phyloP scores from a whole-genome alignment of 2,888 invertebrate species.

The Meganola albula region DNA sequence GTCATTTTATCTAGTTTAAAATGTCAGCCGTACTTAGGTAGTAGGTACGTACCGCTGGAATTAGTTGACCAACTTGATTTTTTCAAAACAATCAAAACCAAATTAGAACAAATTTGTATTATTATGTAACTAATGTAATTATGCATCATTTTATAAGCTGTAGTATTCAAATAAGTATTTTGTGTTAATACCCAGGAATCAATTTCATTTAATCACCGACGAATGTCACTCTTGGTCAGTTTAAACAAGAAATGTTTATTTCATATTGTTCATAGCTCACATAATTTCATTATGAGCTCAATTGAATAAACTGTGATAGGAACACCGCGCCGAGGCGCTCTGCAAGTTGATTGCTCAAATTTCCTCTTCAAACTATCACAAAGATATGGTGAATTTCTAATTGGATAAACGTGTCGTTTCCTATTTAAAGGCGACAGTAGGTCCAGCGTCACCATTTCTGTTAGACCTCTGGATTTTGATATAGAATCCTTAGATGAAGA shows the following conservation, averaged over 20 bases:
- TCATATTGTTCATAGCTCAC: slow-evolving; percentile 61
- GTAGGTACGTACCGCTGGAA: no score
- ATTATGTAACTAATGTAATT: no score
- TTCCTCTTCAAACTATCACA: slow-evolving; percentile 78
- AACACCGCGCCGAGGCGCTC: slow-evolving; percentile 69
- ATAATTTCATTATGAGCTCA: slow-evolving; percentile 75
- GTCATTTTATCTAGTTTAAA: no score
- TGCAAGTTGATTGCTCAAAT: slow-evolving; percentile 77
- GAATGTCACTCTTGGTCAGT: slow-evolving; percentile 35
- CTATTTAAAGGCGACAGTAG: slow-evolving; percentile 75
- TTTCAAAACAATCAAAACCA: no score
- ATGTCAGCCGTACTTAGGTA: no score
- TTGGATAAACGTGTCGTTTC: slow-evolving; percentile 79
- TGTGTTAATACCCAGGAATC: no score
- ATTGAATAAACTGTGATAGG: slow-evolving; percentile 78
- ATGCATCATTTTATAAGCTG: no score
- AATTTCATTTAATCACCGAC: slow-evolving; percentile 22
- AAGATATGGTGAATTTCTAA: slow-evolving; percentile 79
- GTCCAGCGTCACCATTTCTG: slow-evolving; percentile 58
- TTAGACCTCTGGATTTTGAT: slow-evolving; percentile 45
- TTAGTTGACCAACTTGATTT: no score
- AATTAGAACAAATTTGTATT: no score
- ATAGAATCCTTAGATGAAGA: slow-evolving; percentile 31
- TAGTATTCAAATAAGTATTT: slow-evolving; percentile 5
- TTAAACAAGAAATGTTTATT: slow-evolving; percentile 45